Base-by-base conservation (phyloP, 2,113 vertebrate species). In the Ibidorhyncha struthersii region DNA sequence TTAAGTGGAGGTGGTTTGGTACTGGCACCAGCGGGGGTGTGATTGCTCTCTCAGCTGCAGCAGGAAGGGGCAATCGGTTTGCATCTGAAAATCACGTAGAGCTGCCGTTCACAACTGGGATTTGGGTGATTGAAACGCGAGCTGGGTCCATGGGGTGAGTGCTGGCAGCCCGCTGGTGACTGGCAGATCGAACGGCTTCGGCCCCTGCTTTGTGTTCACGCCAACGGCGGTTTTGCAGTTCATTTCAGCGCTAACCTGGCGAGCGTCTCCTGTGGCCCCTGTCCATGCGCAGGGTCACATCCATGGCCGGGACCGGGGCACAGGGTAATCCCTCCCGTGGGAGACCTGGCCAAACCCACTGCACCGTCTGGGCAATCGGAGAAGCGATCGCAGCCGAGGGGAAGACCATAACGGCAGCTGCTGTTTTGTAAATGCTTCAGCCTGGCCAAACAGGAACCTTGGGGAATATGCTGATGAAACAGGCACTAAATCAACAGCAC, bases 251-350 rank as follows among this genome's bases (percentile, higher is more conserved):
- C 16, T 5, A 2, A 14, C 8, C 34, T 7, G 59, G 47, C 3
- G 59, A 59, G 67, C 49, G 27, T 59, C 27, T 58, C 43, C 82
- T 23, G 78, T 1, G 0, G 50, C 5, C 14, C 91, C 43, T 50
- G 7, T 14, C 67, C 21, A 0, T 3, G 12, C 2, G 2, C 7
- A 9, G 67, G 45, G 20, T 27, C 80, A 34, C 45, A 6, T 7
- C 69, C 38, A 4, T 3, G 32, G 41, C 55, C 3, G 6, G 80
- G 55, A 3, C 12, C 9, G 25, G 58, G 63, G 15, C 47, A 16
- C 1, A 0, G 78, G 77, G 4, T 9, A 3, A 58, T 20, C 67
- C 55, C 17, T 79, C n/a, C 55, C 4, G 3, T 2, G 16, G 61
- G 49, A 82, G 2, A 58, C 29, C 9, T 16, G 8, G 73, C 49